Evolutionary conservation across 2,797 vertebrate genomes (phyloP), one percentile per base, ranked within the genome.

Genomic region (Pipistrellus nathusii): DNA sequence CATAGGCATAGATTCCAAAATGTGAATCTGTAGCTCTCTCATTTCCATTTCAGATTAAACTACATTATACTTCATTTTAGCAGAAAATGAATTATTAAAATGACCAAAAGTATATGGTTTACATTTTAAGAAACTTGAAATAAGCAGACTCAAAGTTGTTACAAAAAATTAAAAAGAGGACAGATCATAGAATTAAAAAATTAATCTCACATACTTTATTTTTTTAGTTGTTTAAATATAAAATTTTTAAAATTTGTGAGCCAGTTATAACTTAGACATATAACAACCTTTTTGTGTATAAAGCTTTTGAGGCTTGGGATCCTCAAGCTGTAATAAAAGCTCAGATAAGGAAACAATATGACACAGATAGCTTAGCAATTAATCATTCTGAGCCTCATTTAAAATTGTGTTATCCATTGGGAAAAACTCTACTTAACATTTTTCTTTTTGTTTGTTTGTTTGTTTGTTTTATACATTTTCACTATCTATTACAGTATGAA

Each of bases 401-500:
- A 8, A 81, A 93, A 93, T n/a, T 75, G 38, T 46, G 73, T 62
- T 76, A 82, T 2, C 57, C 93, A 25, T 2, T 2, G 27, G 35
- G 62, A 32, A 87, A 85, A 72, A 55, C 30, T 90, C 2, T 77
- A 90, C 1, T 83, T 94, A 95, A 38, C 69, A 5, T 38, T 38
- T 38, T 38, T 38, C 3, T 35, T 38, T 38, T 38, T 38, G 35
- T 35, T 38, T 38, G 38, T 38, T 38, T 38, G 73, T 78, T 27
- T 72, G 68, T 83, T 57, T 77, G 41, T 94, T 93, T 93, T 82
- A 80, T 10, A 88, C 6, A 91, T 89, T 94, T 97, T 96, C 72
- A 94, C 41, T 95, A 55, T 66, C 90, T 96, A 83, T 5, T 41
- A 78, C 62, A 80, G 7, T 7, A 57, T 82, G 23, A 97, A 93